Base-by-base conservation (phyloP, 2,113 vertebrate species). In the Sinocyclocheilus grahami region DNA sequence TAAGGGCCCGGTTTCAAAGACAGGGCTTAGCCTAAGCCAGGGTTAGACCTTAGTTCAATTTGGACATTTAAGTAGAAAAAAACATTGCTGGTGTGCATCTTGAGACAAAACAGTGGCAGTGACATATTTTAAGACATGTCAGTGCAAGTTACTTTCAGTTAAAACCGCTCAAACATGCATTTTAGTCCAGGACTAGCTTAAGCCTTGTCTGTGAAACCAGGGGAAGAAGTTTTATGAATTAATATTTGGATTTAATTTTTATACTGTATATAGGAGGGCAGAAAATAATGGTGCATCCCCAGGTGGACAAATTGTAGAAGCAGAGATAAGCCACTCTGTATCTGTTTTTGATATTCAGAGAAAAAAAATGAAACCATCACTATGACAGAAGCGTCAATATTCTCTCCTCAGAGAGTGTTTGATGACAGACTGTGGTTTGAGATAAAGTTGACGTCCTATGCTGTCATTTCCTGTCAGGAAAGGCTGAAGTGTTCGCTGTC, bases 391-490 rank as follows among this genome's bases (percentile, higher is more conserved):
- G 8, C 27, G 6, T 82, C 81, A 53, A 82, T 82, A 82, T n/a
- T 71, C 24, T 71, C 48, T 53, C 42, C 80, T 11, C 81, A 22
- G 53, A 67, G 67, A 63, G 46, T 86, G 55, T 77, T 53, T 60
- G n/a, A 53, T 67, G 75, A 65, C 48, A 82, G 69, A 85, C 69
- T 74, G 48, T 48, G 46, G 14, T 81, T 83, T 55, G 48, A 87
- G 78, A 85, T 87, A 63, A 84, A 80, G 75, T 39, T 82, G 82
- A 75, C 69, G 18, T 76, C 83, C 51, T 11, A 63, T 78, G 82
- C 71, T 78, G 63, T 85, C 80, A 76, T 55, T 30, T 62, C 33
- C 75, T 84, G 82, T 42, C 12, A 78, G 63, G 51, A 82, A 55
- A 75, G 63, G 42, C 24, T 53, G 33, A 58, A 39, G 27, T 48